phyloP scores from a whole-genome alignment of 2,888 invertebrate species.

The Sarcophaga caerulescens region DNA sequence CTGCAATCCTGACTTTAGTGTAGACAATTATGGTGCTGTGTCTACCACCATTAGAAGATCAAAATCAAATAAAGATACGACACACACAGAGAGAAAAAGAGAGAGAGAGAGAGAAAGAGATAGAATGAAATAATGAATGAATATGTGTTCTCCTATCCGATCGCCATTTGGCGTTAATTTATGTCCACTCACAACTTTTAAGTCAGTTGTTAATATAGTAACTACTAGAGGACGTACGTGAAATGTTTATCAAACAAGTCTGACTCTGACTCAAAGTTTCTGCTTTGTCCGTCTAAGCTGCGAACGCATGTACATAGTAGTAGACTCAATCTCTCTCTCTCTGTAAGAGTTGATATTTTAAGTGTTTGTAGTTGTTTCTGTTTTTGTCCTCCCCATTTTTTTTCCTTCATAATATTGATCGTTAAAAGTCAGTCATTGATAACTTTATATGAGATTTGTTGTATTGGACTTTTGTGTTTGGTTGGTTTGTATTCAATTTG shows the following conservation, averaged over 20 bases:
- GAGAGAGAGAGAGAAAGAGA: too few relatives aligned
- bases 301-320: not conserved
- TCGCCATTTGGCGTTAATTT: constrained; percentile 68
- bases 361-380: not conserved
- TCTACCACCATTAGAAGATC: constrained; percentile 40
- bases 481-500: not conserved
- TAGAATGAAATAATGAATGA: not conserved
- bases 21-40: constrained; percentile 3
- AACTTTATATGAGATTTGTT: constrained; percentile 46
- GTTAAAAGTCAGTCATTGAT: constrained; percentile 57
- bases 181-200: constrained; percentile 66
- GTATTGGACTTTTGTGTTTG: not conserved
- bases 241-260: constrained; percentile 61
- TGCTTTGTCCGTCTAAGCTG: constrained; percentile 19
- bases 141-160: constrained; percentile 53
- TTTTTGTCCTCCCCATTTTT: not conserved
- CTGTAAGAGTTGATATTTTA: not conserved
- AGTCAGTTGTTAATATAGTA: constrained; percentile 67
- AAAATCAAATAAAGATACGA: constrained; percentile 17
- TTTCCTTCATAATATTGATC: constrained; percentile 4
- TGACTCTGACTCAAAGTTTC: not conserved
- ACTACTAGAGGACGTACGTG: constrained; percentile 69
- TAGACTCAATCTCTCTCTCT: not conserved
- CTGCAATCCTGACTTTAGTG: not conserved
- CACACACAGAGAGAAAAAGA: not conserved